These are phyloP conservation scores for Thermophis baileyi DNA, from an alignment of 2,113 vertebrate genomes.

Conservation along the genomic window DNA sequence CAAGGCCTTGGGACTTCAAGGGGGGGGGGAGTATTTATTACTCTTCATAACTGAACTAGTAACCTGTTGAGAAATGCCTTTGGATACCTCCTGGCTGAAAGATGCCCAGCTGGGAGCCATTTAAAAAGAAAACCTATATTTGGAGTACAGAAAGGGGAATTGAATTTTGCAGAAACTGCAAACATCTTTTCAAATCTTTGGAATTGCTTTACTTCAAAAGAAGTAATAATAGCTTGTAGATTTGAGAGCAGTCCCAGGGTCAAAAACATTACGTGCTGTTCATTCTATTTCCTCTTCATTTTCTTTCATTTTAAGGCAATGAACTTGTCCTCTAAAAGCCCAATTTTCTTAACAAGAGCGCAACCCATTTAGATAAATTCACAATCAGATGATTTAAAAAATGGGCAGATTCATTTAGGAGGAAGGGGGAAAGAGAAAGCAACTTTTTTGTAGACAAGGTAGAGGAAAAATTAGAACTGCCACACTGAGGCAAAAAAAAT, in stretches of 20 bases:
- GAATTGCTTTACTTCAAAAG: conserved; percentile 26
- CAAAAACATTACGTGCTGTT: background rate
- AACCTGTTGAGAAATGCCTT: conserved; percentile 19
- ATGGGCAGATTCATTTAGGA: background rate
- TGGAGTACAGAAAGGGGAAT: conserved; percentile 19
- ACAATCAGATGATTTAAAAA: background rate
- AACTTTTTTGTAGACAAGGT: background rate
- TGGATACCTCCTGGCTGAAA: conserved; percentile 5
- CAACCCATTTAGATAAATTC: background rate
- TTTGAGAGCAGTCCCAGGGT: background rate
- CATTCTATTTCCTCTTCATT: background rate
- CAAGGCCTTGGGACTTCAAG: background rate
- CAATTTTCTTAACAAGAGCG: background rate
- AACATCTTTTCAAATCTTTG: conserved; percentile 30
- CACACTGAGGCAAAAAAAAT: background rate
- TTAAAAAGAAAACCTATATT: conserved; percentile 29
- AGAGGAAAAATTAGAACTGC: background rate
- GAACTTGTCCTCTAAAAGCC: background rate
- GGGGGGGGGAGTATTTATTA: conserved; percentile 6
- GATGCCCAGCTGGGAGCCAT: conserved; percentile 25
- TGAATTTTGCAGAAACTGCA: conserved; percentile 17
- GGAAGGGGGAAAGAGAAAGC: background rate
- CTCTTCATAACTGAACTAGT: conserved; percentile 10
- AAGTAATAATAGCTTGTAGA: conserved; percentile 17
- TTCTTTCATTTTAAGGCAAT: conserved; percentile 5